Base-by-base conservation (phyloP, 1,140 invertebrate genomes). In the Drosophila paulistorum region DNA sequence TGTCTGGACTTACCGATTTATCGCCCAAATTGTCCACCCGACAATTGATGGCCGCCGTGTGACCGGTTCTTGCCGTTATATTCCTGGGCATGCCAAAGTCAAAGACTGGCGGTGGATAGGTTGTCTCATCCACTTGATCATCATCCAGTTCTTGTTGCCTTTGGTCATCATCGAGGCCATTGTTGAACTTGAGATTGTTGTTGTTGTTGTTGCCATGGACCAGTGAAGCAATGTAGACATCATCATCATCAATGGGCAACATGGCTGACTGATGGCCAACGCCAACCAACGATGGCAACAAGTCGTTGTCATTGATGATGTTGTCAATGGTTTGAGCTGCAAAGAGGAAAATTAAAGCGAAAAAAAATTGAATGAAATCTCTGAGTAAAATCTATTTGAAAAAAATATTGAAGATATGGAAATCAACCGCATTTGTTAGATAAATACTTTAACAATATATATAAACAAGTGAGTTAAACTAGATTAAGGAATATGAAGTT, bases 11-110 rank as follows among this genome's bases (percentile, higher is more conserved):
- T 92, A 97, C 96, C 93, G 96, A 96, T 93, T 97, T 97, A 92
- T 97, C 96, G 42, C 96, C 95, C 35, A 97, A 94, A 79, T 97
- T 95, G 92, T 96, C 95, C 68, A 97, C 96, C 81, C 96, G 94
- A 92, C 96, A 97, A 92, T 97, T 96, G 76, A 97, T 93, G 92
- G 96, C 96, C 48, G 96, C 96, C 68, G 96, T 96, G 92, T 97
- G 96, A 37, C 96, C 96, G 45, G 96, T 95, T 67, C 96, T 94
- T 1, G 96, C 96, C 26, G 96, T 97, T 70, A 97, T 95, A 92
- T 97, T 97, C 57, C 96, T 93, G 33, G 95, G 94, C 73, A 97
- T 96, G 79, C 95, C 95, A 91, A 95, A 95, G 92, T 96, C 96
- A 92, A 97, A 97, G 30, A 84, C 69, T 90, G 96, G 96, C 39